Conservation (phyloP, 2,888 invertebrate genomes). For the Nephrotoma appendiculata region DNA sequence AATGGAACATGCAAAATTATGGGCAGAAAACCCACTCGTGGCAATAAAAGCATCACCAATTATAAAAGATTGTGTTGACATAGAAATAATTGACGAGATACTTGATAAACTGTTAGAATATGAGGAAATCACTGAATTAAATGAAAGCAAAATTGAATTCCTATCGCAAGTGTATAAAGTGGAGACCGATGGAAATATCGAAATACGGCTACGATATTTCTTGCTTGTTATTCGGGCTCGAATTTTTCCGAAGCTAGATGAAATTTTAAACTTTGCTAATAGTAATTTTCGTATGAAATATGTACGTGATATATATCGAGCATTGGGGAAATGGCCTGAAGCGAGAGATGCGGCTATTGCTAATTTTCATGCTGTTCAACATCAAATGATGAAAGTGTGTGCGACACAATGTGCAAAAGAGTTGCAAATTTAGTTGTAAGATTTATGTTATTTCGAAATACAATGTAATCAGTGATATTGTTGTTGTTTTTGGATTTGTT, state of each 20-base stretch:
- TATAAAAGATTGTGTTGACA: slow-evolving; percentile 41
- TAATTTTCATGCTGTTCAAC: slow-evolving; percentile 52
- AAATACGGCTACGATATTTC: slow-evolving; percentile 66
- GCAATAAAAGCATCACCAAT: slow-evolving; percentile 33
- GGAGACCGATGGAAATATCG: slow-evolving; percentile 52
- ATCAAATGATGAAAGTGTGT: slow-evolving; percentile 73
- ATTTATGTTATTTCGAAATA: too few species aligned
- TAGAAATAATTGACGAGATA: slow-evolving; percentile 53
- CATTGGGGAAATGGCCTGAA: slow-evolving; percentile 66
- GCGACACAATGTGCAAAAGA: slow-evolving; percentile 62
- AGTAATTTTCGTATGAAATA: slow-evolving; percentile 85
- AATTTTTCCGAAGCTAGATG: slow-evolving; percentile 48
- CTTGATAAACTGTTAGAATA: slow-evolving; percentile 49
- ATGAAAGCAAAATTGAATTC: slow-evolving; percentile 37
- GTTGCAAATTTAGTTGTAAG: neutral
- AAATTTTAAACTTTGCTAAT: slow-evolving; percentile 63
- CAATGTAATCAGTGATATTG: too few species aligned
- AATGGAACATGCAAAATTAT: slow-evolving; percentile 38
- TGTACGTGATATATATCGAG: slow-evolving; percentile 74
- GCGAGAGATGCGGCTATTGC: slow-evolving; percentile 50
- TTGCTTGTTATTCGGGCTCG: slow-evolving; percentile 60
- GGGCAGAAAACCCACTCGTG: slow-evolving; percentile 37
- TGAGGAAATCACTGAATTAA: slow-evolving; percentile 30
- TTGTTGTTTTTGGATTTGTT: too few species aligned
- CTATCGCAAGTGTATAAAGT: slow-evolving; percentile 53